Evolutionary conservation across 2,113 vertebrate genomes (phyloP), one percentile per base, ranked within the genome.

Genomic region (Limanda limanda): DNA sequence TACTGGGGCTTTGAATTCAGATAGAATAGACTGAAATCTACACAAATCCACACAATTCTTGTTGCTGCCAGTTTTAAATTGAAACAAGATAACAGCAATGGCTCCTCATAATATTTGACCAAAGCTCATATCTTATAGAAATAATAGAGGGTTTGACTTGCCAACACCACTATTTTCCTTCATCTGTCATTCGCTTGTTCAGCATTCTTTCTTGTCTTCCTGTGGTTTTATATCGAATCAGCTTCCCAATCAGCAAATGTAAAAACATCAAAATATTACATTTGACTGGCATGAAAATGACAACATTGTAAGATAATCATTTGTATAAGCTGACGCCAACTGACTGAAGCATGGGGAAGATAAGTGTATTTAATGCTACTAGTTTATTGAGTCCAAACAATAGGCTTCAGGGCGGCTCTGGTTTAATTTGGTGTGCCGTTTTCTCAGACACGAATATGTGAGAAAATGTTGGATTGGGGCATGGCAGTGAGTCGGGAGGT

Each of bases 301-400:
- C 45, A 67, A 61, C 48, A 64, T 9, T 13, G 27, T 54, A 25
- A 66, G 11, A 13, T 1, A 37, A 66, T 61, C 12, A 25, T 5
- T 12, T 2, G 35, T 10, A 37, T 37, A 37, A 37, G 35, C 15
- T 24, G 54, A 55, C 21, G 10, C 21, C 54, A 23, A 20, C 27
- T n/a, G 58, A 37, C 58, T 31, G 27, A 17, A 31, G 57, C 27
- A 20, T 3, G 2, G 17, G 20, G 25, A 3, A 40, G 59, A 35
- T 40, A 21, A 9, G 52, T 42, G 40, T 12, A 61, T 14, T 17
- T 0, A 1, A 7, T 31, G n/a, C 68, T n/a, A 21, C n/a, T 20
- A 4, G 4, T 66, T 60, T 45, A 59, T 37, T 52, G 68, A 62
- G 57, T 48, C 51, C 24, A 64, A 17, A 64, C 59, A 72, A 8